Evolutionary conservation across 2,888 invertebrate species (phyloP), one percentile per base, ranked within the genome.

Genomic region (Amphipyra berbera): DNA sequence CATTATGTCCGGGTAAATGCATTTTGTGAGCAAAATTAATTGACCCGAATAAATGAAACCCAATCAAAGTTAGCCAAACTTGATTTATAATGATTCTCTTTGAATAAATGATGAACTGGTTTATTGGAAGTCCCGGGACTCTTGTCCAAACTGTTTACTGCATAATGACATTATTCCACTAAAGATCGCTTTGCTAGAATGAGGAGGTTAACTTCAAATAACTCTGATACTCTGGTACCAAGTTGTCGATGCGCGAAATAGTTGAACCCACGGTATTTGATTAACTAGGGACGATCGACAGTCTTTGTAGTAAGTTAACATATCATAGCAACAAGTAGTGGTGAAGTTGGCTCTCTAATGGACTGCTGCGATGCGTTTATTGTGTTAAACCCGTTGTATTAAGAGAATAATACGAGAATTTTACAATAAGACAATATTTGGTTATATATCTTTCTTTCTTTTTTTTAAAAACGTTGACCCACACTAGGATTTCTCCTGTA

Each of bases 221-320:
- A 69, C 55, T 59, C 55, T 57, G 63, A 53, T 63, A 64, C 13
- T 15, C 47, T 62, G 40, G 14, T 44, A 53, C 10, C 14, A 50
- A 70, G 63, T 72, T 66, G 38, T 54, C 44, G 62, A 67, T 70
- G 35, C 52, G 53, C 50, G 57, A 55, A 76, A 70, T 65, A 46
- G 49, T 76, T 73, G 30, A 61, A 52, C 42, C n/a, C 9, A 21
- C 33, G 56, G 55, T 48, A 63, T 68, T 77, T 71, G 53, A 55
- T 42, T n/a, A 49, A 53, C 38, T 61, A 49, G 46, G 48, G 42
- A 38, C 44, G 30, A 44, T 55, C 40, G 15, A 27, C 21, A 9
- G 33, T 15, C 15, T 30, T 21, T 15, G 9, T 33, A 35, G 30
- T 10, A 41, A 41, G 15, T 49, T 38, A 10, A 21, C 13, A 30